These are phyloP conservation scores for Prochilodus magdalenae DNA, from an alignment of 2,113 vertebrate genomes.

Conservation along the genomic window DNA sequence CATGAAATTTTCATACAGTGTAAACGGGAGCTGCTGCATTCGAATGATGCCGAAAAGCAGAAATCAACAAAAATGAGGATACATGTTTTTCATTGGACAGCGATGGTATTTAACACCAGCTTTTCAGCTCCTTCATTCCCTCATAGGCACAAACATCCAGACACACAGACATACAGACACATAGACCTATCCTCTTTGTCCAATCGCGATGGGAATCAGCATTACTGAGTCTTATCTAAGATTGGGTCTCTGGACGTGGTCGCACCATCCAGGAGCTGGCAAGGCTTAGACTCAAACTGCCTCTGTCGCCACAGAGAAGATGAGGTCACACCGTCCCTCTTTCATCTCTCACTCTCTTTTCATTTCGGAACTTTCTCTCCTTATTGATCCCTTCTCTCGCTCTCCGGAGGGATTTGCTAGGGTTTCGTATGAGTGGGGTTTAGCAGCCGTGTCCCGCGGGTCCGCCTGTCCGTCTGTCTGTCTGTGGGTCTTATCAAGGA, in stretches of 20 bases:
- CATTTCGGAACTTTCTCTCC: constrained; percentile 20
- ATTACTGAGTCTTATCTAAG: background rate
- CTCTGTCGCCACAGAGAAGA: background rate
- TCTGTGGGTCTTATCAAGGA: constrained; percentile 48
- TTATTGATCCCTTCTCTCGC: background rate
- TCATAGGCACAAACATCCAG: background rate
- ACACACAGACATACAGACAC: constrained; percentile 1
- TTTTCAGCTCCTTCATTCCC: background rate
- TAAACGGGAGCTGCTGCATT: too few species aligned
- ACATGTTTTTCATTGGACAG: too few species aligned
- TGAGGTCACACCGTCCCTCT: constrained; percentile 10
- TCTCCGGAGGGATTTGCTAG: constrained; percentile 25
- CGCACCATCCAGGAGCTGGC: background rate
- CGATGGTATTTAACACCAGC: too few species aligned
- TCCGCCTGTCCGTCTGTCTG: background rate
- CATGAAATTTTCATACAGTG: too few species aligned
- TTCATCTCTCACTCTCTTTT: constrained; percentile 18
- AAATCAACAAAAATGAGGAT: too few species aligned
- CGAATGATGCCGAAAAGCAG: too few species aligned
- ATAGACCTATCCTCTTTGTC: background rate
- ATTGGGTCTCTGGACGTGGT: constrained; percentile 1
- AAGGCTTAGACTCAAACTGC: background rate
- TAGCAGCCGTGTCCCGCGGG: background rate
- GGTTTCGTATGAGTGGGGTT: constrained; percentile 7
- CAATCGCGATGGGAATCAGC: constrained; percentile 17